A percentile compares a stretch with the other conserved stretches of the same genome.
Conservation (phyloP, 53 echinoderm and acorn worm genomes). For the Paracentrotus lividus region DNA sequence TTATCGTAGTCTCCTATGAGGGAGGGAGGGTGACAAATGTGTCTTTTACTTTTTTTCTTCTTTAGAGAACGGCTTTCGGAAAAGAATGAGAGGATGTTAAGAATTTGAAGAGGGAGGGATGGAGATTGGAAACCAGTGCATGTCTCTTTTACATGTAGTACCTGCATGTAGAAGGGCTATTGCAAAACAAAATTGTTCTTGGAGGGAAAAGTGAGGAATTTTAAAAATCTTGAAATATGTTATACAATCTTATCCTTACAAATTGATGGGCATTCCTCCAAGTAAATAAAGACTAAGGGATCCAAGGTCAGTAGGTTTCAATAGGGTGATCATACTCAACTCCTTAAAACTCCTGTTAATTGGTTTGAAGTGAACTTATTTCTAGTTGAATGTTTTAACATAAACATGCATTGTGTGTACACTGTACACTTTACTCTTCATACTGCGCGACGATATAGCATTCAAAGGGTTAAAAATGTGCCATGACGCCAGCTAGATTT, state of each 20-base stretch:
- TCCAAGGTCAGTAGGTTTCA: constrained; percentile 24
- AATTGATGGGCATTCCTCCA: not conserved
- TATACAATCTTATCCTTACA: not conserved
- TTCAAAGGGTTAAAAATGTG: constrained; percentile 16
- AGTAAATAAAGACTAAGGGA: not conserved
- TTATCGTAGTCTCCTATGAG: not conserved
- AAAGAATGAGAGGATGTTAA: too few species aligned
- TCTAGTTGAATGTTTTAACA: too few species aligned
- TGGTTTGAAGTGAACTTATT: too few species aligned
- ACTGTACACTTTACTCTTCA: too few species aligned
- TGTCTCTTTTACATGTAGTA: not conserved
- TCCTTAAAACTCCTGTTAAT: too few species aligned
- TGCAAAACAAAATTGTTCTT: not conserved
- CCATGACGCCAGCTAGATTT: constrained; percentile 32
- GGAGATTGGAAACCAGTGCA: not conserved
- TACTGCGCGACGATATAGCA: too few species aligned
- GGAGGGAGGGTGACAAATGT: not conserved
- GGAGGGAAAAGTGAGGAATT: not conserved
- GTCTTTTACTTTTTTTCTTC: too few species aligned
- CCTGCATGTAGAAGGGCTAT: not conserved
- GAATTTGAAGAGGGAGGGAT: too few species aligned
- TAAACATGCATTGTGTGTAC: too few species aligned
- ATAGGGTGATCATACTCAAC: not conserved
- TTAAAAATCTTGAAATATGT: not conserved
- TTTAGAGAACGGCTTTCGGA: too few species aligned